A percentile compares a stretch with the other conserved stretches of the same genome.
Evolutionary conservation across 2,888 invertebrate species (phyloP).

Genomic region (Euzetes globulus): DNA sequence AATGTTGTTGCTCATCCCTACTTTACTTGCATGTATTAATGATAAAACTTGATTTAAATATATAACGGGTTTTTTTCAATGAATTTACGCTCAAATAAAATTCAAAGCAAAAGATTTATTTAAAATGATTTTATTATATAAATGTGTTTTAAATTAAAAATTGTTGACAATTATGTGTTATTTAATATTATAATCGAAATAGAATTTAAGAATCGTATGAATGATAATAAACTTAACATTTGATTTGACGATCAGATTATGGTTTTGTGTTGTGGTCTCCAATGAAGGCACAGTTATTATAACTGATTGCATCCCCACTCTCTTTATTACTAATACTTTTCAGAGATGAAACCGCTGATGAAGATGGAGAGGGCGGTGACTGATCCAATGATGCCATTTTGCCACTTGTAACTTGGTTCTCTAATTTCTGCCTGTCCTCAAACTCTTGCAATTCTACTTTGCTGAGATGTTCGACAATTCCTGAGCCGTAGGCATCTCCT

Average conservation of each 20-base stretch:
- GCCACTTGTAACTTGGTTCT: no score
- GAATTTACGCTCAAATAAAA: not conserved
- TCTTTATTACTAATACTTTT: not conserved
- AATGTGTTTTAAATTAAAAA: conserved; percentile 11
- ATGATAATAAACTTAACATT: not conserved
- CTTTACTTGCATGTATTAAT: no score
- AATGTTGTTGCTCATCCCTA: no score
- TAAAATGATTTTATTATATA: not conserved
- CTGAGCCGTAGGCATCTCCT: conserved; percentile 89
- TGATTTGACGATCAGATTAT: not conserved
- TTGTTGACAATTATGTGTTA: not conserved
- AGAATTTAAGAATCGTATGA: no score
- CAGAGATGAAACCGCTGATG: not conserved
- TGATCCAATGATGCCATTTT: not conserved
- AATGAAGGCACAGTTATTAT: not conserved
- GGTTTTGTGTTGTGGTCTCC: not conserved
- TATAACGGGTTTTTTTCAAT: no score
- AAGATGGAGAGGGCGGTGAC: not conserved
- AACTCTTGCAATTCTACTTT: conserved; percentile 51
- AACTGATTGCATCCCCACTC: not conserved
- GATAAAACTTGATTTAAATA: no score
- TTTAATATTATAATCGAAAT: not conserved
- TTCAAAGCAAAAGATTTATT: not conserved
- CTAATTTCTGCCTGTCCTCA: no score
- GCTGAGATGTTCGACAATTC: conserved; percentile 77